These are phyloP conservation scores for Caenorhabditis sp. DNA, from an alignment of 2,888 invertebrate genomes.

Conservation along the genomic window DNA sequence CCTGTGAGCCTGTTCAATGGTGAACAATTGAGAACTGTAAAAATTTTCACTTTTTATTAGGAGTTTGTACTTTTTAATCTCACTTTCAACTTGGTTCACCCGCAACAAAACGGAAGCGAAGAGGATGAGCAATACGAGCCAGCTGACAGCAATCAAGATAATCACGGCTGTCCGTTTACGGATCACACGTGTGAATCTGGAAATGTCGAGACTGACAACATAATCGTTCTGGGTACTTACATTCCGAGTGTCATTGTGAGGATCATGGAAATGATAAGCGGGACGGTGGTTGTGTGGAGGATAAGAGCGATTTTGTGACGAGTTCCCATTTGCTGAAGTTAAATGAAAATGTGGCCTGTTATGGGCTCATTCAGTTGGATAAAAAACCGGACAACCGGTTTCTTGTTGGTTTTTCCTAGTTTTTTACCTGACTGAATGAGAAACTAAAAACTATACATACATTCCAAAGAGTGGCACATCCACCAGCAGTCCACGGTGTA, in stretches of 20 bases:
- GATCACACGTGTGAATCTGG: conserved; percentile 33
- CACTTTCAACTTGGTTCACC: neutral
- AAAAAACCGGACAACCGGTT: too few species aligned
- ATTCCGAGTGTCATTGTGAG: conserved; percentile 18
- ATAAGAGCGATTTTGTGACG: conserved; percentile 8
- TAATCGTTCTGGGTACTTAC: conserved; percentile 30
- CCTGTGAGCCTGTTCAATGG: too few species aligned
- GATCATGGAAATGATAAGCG: conserved; percentile 14
- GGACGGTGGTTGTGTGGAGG: conserved; percentile 5
- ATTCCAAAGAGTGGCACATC: too few species aligned
- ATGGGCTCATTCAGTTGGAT: neutral
- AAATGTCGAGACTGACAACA: conserved; percentile 2
- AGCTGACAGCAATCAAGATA: conserved; percentile 31
- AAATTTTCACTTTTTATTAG: too few species aligned
- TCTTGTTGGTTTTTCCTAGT: too few species aligned
- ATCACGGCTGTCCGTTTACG: conserved; percentile 20
- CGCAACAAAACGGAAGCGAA: neutral
- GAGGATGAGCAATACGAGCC: neutral
- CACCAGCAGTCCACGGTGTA: too few species aligned
- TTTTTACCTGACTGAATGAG: too few species aligned
- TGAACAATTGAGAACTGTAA: too few species aligned
- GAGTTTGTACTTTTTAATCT: too few species aligned
- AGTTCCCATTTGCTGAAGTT: conserved; percentile 5
- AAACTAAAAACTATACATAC: too few species aligned
- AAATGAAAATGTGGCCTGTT: neutral